Percentiles rank a stretch among this genome's conserved stretches.
Conservation (phyloP, 1,140 invertebrate genomes). For the Diabrotica virgifera region DNA sequence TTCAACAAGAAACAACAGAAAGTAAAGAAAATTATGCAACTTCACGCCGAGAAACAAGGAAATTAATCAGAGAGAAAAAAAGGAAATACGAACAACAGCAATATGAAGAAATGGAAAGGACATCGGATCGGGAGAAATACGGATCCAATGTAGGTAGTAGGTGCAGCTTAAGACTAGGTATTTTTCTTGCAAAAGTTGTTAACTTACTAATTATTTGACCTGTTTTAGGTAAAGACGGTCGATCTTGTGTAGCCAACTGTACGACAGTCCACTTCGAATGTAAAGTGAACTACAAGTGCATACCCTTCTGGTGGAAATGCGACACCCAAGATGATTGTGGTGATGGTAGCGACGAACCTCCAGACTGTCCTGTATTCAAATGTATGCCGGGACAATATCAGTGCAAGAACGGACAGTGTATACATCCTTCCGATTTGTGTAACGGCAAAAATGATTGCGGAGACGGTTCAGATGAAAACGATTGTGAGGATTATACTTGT, state of each 20-base stretch:
- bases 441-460: conserved; percentile 68
- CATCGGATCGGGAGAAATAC: too few species aligned
- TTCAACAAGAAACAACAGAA: too few species aligned
- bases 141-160: too few species aligned
- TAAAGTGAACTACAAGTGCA: conserved; percentile 72
- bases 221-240: conserved; percentile 55
- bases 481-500: conserved; percentile 51
- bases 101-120: too few species aligned
- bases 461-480: conserved; percentile 66
- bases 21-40: too few species aligned
- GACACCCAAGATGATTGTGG: conserved; percentile 78
- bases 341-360: conserved; percentile 74
- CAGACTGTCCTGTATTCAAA: conserved; percentile 64
- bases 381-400: conserved; percentile 79
- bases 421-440: conserved; percentile 69
- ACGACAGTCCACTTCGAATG: conserved; percentile 79
- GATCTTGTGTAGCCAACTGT: conserved; percentile 73
- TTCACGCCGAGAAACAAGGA: too few species aligned
- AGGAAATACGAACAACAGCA: too few species aligned
- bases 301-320: conserved; percentile 76
- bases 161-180: too few species aligned
- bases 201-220: neutral
- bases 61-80: too few species aligned
- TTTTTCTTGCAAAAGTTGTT: too few species aligned
- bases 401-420: conserved; percentile 64